Evolutionary conservation across 2,888 invertebrate species (phyloP), one percentile per base, ranked within the genome.

Genomic region (Magallana nippona): DNA sequence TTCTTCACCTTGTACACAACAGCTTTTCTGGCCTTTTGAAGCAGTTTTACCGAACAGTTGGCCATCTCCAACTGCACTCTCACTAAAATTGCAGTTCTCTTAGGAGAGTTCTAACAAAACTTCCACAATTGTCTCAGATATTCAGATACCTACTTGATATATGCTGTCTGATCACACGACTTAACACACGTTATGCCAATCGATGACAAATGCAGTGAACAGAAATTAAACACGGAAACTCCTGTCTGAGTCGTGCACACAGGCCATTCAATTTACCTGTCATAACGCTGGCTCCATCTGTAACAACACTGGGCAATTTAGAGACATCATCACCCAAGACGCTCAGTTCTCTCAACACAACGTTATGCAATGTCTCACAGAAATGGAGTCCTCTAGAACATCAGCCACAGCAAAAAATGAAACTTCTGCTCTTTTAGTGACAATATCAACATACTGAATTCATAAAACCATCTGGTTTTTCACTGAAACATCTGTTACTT

Each of bases 131-230:
- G 86, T 22, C 82, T 78, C 15, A 88, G 83, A 11, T 63, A 58
- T 1, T 78, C 55, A 71, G 86, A 85, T 19, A 88, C 84, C 17
- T 84, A 27, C n/a, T 86, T 87, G 13, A 87, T 86, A 55, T 86
- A 87, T n/a, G 27, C 57, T 15, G 87, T 63, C 10, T 58, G 44
- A 63, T 44, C 79, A 27, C 79, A 83, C 10, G 83, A 63, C 57
- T 87, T 87, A 44, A 85, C 85, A 63, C 87, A 87, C 5, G 85
- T 83, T 11, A 81, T 2, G 87, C 87, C n/a, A 87, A 71, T 15
- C 85, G 55, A 83, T 87, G 88, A 57, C 86, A 86, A 15, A 88
- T 80, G 62, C 88, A 88, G 55, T 88, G 88, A 0, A 88, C 82
- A 57, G 82, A 84, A 1, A 88, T 78, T 1, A 88, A 58, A 10